These are phyloP conservation scores for Carettochelys insculpta DNA, from an alignment of 2,113 vertebrate genomes.

Conservation along the genomic window DNA sequence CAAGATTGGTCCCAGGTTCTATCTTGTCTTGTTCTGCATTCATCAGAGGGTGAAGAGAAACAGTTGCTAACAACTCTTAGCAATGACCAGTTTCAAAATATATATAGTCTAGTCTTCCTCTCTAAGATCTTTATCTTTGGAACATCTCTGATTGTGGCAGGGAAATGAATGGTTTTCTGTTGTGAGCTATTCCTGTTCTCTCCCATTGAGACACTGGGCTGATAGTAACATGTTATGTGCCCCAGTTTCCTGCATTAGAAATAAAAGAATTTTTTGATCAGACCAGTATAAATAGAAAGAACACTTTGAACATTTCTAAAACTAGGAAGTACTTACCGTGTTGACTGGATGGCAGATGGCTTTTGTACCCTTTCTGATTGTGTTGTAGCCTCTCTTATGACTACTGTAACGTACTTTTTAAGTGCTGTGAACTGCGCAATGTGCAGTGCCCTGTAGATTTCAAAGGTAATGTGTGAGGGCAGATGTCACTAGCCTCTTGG, in stretches of 20 bases:
- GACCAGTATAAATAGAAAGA: background rate
- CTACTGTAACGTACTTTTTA: no score
- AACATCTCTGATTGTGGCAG: background rate
- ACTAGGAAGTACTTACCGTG: no score
- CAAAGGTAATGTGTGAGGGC: no score
- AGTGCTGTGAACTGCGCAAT: background rate
- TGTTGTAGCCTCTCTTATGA: no score
- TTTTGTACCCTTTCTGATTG: no score
- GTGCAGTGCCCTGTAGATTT: background rate
- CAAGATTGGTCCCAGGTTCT: no score
- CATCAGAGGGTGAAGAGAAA: background rate
- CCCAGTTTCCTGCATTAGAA: background rate
- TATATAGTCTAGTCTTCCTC: background rate
- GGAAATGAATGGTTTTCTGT: background rate
- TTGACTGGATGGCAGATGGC: no score
- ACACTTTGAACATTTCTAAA: accelerated
- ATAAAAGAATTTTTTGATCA: background rate
- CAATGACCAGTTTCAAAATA: accelerated
- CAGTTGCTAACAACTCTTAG: background rate
- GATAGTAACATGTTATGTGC: accelerated
- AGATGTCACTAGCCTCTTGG: background rate
- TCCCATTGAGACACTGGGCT: accelerated
- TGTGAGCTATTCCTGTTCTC: accelerated
- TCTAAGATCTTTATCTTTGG: background rate
- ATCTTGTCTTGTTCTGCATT: background rate